phyloP scores from a whole-genome alignment of 2,797 vertebrate species.

The Manis javanica region DNA sequence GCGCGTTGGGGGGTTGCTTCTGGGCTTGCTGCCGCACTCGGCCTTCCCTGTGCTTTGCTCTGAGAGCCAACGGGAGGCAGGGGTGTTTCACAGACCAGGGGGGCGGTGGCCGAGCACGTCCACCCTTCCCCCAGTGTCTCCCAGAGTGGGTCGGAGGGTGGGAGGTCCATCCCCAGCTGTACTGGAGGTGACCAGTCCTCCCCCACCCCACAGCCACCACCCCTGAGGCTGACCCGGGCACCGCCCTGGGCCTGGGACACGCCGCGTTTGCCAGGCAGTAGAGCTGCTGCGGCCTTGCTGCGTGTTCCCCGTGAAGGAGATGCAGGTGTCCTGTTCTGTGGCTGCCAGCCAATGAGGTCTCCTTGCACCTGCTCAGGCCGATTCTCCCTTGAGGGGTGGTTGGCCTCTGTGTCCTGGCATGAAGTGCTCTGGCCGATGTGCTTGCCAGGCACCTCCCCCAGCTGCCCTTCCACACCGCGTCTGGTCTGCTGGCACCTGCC shows the following conservation, averaged over 20 bases:
- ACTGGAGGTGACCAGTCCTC: rapidly evolving
- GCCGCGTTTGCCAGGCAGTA: background rate
- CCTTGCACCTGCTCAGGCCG: background rate
- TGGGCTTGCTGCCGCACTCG: background rate
- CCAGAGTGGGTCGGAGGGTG: background rate
- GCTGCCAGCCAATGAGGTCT: no score
- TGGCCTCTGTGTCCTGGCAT: background rate
- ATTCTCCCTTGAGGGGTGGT: background rate
- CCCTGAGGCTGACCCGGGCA: no score
- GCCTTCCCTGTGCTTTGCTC: background rate
- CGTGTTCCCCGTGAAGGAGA: rapidly evolving
- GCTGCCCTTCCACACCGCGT: background rate
- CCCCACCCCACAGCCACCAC: background rate
- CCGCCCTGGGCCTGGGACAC: no score
- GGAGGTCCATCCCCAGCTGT: background rate
- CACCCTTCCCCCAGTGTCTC: background rate
- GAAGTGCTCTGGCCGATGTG: background rate
- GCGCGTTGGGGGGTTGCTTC: background rate
- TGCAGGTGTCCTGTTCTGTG: background rate
- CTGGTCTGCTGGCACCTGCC: background rate
- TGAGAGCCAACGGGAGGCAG: background rate
- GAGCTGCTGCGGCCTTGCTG: background rate
- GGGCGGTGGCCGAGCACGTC: background rate
- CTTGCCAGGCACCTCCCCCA: background rate
- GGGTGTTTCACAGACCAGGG: background rate